Evolutionary conservation across 1,140 invertebrate species (phyloP).

Genomic region (Lepidurus arcticus): DNA sequence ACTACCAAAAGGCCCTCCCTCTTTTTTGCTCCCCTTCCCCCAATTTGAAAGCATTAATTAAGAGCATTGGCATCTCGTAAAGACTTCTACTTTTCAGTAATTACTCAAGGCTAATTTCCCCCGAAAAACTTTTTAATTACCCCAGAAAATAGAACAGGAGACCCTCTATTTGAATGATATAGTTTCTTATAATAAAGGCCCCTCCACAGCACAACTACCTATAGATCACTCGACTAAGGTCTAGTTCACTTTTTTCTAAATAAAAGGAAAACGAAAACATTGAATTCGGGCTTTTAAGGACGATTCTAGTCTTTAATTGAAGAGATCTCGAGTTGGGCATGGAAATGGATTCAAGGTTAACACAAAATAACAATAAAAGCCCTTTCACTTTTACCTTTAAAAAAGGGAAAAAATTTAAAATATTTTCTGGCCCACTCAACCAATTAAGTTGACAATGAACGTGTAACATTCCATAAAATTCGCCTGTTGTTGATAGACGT

Average conservation of each 20-base stretch:
- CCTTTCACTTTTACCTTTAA: background rate
- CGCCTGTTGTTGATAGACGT: background rate
- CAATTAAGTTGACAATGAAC: background rate
- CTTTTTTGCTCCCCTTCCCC: too few relatives aligned
- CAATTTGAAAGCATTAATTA: background rate
- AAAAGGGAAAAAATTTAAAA: background rate
- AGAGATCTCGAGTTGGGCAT: too few relatives aligned
- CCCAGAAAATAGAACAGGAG: background rate
- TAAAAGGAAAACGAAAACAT: too few relatives aligned
- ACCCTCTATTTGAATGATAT: background rate
- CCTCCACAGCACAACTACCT: background rate
- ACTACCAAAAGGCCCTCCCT: too few relatives aligned
- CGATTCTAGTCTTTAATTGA: background rate
- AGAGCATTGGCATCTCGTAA: slow-evolving; percentile 12
- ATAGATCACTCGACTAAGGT: background rate
- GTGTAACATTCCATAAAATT: background rate
- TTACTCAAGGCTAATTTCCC: background rate
- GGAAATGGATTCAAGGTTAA: too few relatives aligned
- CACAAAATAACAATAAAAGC: background rate
- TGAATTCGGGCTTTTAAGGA: background rate
- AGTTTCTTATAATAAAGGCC: background rate
- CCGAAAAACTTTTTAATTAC: background rate
- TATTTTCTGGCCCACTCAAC: background rate
- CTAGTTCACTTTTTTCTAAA: background rate
- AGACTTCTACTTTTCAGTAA: background rate